Conservation (phyloP, 2,888 invertebrate species). For the Gymnoscelis rufifasciata region DNA sequence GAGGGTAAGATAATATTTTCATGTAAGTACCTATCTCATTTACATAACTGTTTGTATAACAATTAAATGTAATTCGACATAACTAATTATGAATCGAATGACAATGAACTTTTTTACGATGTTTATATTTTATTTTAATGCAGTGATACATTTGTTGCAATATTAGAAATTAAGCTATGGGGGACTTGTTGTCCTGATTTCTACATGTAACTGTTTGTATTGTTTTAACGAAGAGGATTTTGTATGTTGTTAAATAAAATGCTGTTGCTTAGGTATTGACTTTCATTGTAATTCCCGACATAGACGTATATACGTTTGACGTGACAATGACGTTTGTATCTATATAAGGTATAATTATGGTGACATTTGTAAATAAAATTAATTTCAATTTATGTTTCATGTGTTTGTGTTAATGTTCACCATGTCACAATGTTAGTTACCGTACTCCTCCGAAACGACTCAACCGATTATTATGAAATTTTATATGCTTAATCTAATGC, state of each 20-base stretch:
- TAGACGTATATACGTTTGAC: too few relatives aligned
- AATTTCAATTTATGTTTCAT: too few relatives aligned
- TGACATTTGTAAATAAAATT: too few relatives aligned
- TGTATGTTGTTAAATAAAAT: constrained; percentile 70
- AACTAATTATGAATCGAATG: constrained; percentile 20
- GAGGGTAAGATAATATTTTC: constrained; percentile 14
- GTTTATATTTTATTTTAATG: constrained; percentile 38
- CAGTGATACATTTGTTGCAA: constrained; percentile 77
- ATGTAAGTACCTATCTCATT: constrained; percentile 37
- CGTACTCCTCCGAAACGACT: too few relatives aligned
- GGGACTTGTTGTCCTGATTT: constrained; percentile 36
- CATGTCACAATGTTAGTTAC: too few relatives aligned
- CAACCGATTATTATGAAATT: too few relatives aligned
- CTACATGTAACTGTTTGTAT: constrained; percentile 40
- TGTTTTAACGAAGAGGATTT: constrained; percentile 44
- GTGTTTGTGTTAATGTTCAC: too few relatives aligned
- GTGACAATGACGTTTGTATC: too few relatives aligned
- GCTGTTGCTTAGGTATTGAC: constrained; percentile 62
- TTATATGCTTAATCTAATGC: too few relatives aligned
- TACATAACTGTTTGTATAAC: constrained; percentile 54
- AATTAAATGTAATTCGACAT: constrained; percentile 52
- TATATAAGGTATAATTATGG: too few relatives aligned
- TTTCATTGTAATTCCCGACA: too few relatives aligned
- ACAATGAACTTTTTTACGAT: constrained; percentile 28
- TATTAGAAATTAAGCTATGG: constrained; percentile 64